Percentiles rank a stretch among this genome's conserved stretches.
phyloP scores from a whole-genome alignment of 2,888 invertebrate genomes.

The Andricus curvator region DNA sequence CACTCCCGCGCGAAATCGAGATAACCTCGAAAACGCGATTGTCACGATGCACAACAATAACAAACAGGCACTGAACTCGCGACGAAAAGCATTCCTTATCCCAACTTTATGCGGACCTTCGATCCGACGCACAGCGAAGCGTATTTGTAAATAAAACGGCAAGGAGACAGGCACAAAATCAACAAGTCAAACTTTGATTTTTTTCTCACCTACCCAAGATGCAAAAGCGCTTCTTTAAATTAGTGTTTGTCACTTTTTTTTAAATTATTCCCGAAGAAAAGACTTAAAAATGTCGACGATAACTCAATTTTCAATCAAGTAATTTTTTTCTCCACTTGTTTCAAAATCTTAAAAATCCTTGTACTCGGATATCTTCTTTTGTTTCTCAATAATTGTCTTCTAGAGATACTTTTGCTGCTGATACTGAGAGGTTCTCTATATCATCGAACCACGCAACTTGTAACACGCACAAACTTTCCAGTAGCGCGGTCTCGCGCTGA shows the following conservation, averaged over 20 bases:
- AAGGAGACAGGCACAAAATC: neutral
- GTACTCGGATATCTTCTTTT: neutral
- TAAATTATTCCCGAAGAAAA: neutral
- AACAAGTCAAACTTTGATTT: neutral
- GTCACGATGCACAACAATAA: constrained; percentile 61
- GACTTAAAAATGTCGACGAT: neutral
- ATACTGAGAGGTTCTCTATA: neutral
- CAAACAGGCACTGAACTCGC: constrained; percentile 58
- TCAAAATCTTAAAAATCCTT: no score
- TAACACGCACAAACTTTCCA: constrained; percentile 60
- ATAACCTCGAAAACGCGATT: constrained; percentile 43
- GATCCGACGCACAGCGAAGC: constrained; percentile 27
- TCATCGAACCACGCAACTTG: constrained; percentile 45
- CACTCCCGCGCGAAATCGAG: constrained; percentile 20
- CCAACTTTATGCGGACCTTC: constrained; percentile 8
- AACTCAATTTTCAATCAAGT: neutral
- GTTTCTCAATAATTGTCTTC: neutral
- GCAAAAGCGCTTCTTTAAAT: neutral
- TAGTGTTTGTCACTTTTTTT: neutral
- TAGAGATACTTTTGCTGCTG: neutral
- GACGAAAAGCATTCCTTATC: constrained; percentile 49
- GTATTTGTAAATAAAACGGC: constrained; percentile 32
- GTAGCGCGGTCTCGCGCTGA: constrained; percentile 78
- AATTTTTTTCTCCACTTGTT: neutral
- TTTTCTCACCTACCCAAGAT: neutral